Conservation (phyloP, 2,888 invertebrate genomes). For the Chydorus sphaericus region DNA sequence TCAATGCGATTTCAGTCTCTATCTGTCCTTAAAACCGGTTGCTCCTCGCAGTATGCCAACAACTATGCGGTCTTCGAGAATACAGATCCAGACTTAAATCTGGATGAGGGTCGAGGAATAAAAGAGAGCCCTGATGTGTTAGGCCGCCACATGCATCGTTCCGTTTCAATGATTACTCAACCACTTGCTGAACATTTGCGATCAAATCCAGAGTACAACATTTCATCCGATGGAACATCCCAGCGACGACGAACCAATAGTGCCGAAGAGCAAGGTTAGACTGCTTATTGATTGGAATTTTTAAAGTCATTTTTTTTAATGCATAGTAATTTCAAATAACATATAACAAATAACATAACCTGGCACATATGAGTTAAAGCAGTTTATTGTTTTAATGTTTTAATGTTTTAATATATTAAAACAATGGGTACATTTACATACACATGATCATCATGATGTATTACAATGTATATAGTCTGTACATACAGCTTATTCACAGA, state of each 20-base stretch:
- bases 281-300: neutral
- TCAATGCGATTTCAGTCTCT: conserved; percentile 11
- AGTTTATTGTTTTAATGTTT: no score
- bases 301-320: no score
- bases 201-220: conserved; percentile 39
- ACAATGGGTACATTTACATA: no score
- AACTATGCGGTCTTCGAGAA: neutral
- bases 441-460: no score
- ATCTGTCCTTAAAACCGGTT: neutral
- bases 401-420: no score
- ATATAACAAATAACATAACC: no score
- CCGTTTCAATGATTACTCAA: conserved; percentile 65
- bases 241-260: conserved; percentile 1
- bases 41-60: neutral
- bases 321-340: no score
- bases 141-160: conserved; percentile 58
- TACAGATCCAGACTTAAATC: neutral
- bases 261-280: neutral
- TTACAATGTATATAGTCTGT: no score
- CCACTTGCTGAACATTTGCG: conserved; percentile 9
- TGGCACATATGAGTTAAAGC: no score
- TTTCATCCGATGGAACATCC: conserved; percentile 20
- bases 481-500: no score
- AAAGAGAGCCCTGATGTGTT: neutral
- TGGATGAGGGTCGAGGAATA: neutral